Evolutionary conservation across 2,113 vertebrate genomes (phyloP).

Genomic region (Phalacrocorax pelagicus): DNA sequence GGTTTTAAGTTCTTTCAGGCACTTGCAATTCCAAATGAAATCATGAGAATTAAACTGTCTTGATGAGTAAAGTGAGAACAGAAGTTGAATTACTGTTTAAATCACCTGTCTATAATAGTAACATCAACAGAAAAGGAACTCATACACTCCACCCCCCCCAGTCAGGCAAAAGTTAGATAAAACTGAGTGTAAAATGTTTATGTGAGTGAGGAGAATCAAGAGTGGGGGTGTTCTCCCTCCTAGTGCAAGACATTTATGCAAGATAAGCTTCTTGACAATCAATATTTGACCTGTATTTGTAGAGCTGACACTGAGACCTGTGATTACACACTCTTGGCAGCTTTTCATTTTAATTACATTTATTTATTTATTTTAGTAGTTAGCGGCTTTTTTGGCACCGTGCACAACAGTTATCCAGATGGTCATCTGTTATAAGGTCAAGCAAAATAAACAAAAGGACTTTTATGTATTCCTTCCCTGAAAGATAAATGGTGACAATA

Average conservation of each 20-base stretch:
- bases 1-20: neutral
- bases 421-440: constrained; percentile 44
- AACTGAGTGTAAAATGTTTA: neutral
- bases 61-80: neutral
- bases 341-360: constrained; percentile 50
- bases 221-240: neutral
- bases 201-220: neutral
- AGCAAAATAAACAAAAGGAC: constrained; percentile 40
- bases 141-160: fast-evolving
- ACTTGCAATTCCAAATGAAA: neutral
- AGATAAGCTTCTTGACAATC: neutral
- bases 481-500: neutral
- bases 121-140: neutral
- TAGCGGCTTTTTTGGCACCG: constrained; percentile 15
- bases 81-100: neutral
- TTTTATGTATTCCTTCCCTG: neutral
- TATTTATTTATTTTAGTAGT: constrained; percentile 52
- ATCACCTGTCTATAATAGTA: neutral
- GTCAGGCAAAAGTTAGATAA: neutral
- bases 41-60: neutral
- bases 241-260: neutral
- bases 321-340: neutral
- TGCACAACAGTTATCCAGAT: constrained; percentile 27
- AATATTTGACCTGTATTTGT: constrained; percentile 16
- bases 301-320: neutral